Evolutionary conservation across 2,797 vertebrate genomes (phyloP).

Genomic region (Sternotherus odoratus): DNA sequence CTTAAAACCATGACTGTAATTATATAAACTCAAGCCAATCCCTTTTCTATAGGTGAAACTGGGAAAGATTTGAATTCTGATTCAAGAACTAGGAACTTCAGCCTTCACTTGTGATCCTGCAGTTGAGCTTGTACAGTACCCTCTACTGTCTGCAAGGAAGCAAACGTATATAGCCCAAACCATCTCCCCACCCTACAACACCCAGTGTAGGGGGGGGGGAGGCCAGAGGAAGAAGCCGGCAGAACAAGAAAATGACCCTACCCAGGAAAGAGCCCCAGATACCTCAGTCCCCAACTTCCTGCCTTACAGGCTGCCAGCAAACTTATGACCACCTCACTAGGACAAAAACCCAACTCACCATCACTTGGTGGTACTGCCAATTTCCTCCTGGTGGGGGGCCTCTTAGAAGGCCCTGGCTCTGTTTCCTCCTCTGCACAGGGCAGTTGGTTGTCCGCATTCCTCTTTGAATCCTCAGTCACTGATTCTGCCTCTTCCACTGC

Average conservation of each 20-base stretch:
- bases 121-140: neutral
- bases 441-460: neutral
- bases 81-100: neutral
- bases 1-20: neutral
- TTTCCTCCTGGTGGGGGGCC: neutral
- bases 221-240: neutral
- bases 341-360: neutral
- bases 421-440: neutral
- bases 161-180: neutral
- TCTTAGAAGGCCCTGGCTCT: conserved; percentile 10
- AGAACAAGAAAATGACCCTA: neutral
- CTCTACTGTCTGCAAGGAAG: fast-evolving
- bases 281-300: neutral
- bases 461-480: neutral
- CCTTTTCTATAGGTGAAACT: neutral
- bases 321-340: fast-evolving
- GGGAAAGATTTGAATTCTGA: neutral
- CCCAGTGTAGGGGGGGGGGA: too few relatives aligned
- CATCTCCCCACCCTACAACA: neutral
- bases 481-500: neutral
- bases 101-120: neutral
- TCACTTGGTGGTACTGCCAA: fast-evolving
- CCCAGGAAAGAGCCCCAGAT: too few relatives aligned
- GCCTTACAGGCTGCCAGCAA: neutral
- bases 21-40: neutral